Evolutionary conservation across 2,888 invertebrate genomes (phyloP).

Genomic region (Synergus itoensis): DNA sequence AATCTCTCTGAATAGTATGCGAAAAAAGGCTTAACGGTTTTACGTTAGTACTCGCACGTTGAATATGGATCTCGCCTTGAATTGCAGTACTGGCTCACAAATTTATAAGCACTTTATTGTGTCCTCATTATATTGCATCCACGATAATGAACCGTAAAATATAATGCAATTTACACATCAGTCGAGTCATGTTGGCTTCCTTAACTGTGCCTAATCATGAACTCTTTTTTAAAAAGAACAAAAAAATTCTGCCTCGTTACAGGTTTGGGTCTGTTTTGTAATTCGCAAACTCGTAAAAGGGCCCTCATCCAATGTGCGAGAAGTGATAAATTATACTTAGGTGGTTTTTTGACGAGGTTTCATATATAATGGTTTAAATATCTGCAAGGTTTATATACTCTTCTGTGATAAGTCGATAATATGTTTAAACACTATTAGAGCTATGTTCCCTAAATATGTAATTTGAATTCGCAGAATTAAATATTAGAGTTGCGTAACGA

Average conservation of each 20-base stretch:
- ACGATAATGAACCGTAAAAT: conserved; percentile 3
- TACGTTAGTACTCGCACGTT: conserved; percentile 1
- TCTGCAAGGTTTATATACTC: background rate
- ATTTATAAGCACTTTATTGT: background rate
- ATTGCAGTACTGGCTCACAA: background rate
- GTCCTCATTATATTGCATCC: background rate
- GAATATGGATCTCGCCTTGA: conserved; percentile 4
- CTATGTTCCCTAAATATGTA: background rate
- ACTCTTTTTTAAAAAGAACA: too few species aligned
- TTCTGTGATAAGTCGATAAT: background rate
- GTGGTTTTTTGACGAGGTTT: background rate
- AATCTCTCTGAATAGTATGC: conserved; percentile 46
- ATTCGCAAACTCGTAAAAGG: too few species aligned
- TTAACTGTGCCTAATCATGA: background rate
- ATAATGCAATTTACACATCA: background rate
- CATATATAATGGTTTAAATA: background rate
- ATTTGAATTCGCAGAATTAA: background rate
- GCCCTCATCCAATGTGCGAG: background rate
- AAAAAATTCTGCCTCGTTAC: too few species aligned
- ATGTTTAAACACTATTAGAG: too few species aligned
- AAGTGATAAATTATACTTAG: background rate
- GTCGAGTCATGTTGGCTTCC: background rate
- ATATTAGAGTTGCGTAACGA: too few species aligned
- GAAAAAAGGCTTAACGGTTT: conserved; percentile 23
- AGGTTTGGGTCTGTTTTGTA: too few species aligned